Evolutionary conservation across 37 sponge, comb jelly and placozoan genomes (phyloP).

Genomic region (Chondrilla cf. caribensis): DNA sequence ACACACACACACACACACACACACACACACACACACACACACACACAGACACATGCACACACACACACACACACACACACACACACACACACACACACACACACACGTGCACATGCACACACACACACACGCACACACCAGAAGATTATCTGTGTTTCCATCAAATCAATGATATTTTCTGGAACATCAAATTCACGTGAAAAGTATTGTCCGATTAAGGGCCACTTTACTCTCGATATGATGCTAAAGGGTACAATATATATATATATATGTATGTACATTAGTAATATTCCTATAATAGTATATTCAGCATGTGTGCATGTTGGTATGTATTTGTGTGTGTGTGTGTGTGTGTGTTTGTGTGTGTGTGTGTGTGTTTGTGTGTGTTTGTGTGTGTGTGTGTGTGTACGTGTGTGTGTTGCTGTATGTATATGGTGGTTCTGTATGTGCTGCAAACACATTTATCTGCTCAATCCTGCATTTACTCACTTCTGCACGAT

Average conservation of each 20-base stretch:
- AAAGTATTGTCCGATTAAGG: constrained; percentile 30
- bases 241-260: too few relatives aligned
- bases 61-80: not conserved
- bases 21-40: not conserved
- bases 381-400: not conserved
- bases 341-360: not conserved
- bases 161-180: constrained; percentile 83
- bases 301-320: not conserved
- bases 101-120: not conserved
- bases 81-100: constrained; percentile 4
- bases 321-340: not conserved
- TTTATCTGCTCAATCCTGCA: not conserved
- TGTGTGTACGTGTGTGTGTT: not conserved
- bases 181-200: constrained; percentile 79
- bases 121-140: constrained; percentile 47
- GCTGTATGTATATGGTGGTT: too few relatives aligned
- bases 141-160: constrained; percentile 82
- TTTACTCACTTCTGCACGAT: constrained; percentile 49
- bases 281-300: not conserved
- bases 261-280: too few relatives aligned
- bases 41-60: not conserved
- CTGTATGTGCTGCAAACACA: too few relatives aligned
- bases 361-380: not conserved
- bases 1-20: not conserved
- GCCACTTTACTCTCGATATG: constrained; percentile 18